Evolutionary conservation across 2,797 vertebrate species (phyloP).

Genomic region (Geotrypetes seraphini): DNA sequence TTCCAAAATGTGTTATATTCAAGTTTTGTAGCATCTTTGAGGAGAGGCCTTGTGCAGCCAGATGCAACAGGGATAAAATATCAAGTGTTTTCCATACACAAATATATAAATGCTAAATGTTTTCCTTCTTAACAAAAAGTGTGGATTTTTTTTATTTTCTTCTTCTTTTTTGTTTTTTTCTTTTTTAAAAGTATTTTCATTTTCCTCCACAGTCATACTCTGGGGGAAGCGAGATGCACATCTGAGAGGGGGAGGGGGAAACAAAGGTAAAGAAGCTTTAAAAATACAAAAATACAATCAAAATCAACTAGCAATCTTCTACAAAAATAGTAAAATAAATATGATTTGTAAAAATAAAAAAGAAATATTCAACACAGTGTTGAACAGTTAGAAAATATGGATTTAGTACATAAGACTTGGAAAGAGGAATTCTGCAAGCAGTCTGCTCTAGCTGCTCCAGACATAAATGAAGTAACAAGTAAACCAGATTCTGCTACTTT

Average conservation of each 20-base stretch:
- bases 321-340: slow-evolving; percentile 99
- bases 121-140: slow-evolving; percentile 89
- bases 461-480: slow-evolving; percentile 45
- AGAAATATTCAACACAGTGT: slow-evolving; percentile 81
- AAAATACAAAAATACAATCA: slow-evolving; percentile 99
- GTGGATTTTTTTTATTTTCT: slow-evolving; percentile 72
- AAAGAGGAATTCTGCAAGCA: slow-evolving; percentile 51
- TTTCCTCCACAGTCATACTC: slow-evolving; percentile 72
- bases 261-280: slow-evolving; percentile 75
- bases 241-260: slow-evolving; percentile 55
- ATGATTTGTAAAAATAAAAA: slow-evolving; percentile 73
- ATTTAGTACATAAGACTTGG: slow-evolving; percentile 48
- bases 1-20: slow-evolving; percentile 99
- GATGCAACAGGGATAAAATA: slow-evolving; percentile 89
- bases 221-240: slow-evolving; percentile 78
- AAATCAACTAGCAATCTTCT: slow-evolving; percentile 88
- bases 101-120: slow-evolving; percentile 93
- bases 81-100: slow-evolving; percentile 98
- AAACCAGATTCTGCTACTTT: slow-evolving; percentile 35
- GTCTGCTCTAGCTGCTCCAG: slow-evolving; percentile 40
- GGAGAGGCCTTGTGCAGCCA: slow-evolving; percentile 83
- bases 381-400: slow-evolving; percentile 80
- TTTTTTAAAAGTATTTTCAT: too few species aligned
- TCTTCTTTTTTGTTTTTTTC: too few species aligned
- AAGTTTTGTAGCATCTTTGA: slow-evolving; percentile 98